phyloP scores from a whole-genome alignment of 2,113 vertebrate genomes.

The Semicossyphus pulcher region DNA sequence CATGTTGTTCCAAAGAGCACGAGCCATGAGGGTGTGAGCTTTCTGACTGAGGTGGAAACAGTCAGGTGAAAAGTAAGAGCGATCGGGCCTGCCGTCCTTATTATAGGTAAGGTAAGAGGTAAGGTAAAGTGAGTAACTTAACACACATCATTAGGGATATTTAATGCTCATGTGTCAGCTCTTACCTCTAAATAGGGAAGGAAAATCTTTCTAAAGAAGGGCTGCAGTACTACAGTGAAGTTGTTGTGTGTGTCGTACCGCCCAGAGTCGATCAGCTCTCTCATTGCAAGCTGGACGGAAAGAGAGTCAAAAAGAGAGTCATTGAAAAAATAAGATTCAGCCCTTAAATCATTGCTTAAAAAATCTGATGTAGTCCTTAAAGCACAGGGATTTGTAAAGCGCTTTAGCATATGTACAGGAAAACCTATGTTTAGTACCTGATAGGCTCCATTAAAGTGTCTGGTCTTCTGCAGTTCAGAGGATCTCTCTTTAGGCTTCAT shows the following conservation, averaged over 20 bases:
- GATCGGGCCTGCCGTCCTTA: slow-evolving; percentile 87
- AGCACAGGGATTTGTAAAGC: no score
- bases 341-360: no score
- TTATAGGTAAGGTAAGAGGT: not conserved
- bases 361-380: no score
- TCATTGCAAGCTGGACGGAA: slow-evolving; percentile 78
- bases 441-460: slow-evolving; percentile 80
- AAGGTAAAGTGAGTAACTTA: no score
- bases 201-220: slow-evolving; percentile 79
- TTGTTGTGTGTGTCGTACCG: slow-evolving; percentile 83
- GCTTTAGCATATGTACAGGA: no score
- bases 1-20: slow-evolving; percentile 92
- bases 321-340: no score
- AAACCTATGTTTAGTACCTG: no score
- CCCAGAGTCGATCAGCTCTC: slow-evolving; percentile 82
- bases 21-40: slow-evolving; percentile 89
- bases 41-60: slow-evolving; percentile 92
- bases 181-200: slow-evolving; percentile 76
- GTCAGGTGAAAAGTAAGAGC: slow-evolving; percentile 90
- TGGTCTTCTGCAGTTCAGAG: slow-evolving; percentile 80
- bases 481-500: slow-evolving; percentile 84
- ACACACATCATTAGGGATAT: no score
- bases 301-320: not conserved
- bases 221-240: slow-evolving; percentile 89
- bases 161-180: not conserved